phyloP scores from a whole-genome alignment of 2,797 vertebrate genomes.

The Sebastes kiyomatsui region DNA sequence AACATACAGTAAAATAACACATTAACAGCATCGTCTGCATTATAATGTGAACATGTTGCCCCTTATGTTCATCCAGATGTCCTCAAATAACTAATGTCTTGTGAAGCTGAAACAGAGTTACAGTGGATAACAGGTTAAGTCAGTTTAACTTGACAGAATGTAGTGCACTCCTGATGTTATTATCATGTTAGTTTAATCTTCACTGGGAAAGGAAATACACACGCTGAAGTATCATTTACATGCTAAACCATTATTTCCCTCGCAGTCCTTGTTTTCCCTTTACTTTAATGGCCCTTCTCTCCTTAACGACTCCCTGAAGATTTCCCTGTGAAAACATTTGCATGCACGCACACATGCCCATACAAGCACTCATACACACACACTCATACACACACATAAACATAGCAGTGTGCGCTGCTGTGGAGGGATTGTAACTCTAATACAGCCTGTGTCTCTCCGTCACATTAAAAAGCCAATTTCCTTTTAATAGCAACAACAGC shows the following conservation, averaged over 20 bases:
- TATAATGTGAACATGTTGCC: neutral
- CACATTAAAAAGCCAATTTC: slow-evolving; percentile 78
- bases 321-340: slow-evolving; percentile 46
- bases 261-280: slow-evolving; percentile 53
- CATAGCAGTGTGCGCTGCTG: neutral
- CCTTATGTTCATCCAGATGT: neutral
- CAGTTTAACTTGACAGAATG: slow-evolving; percentile 14
- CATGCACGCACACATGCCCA: slow-evolving; percentile 12
- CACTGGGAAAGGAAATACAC: slow-evolving; percentile 12
- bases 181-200: slow-evolving; percentile 37
- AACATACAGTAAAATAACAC: neutral
- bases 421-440: slow-evolving; percentile 41
- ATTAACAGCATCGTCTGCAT: neutral
- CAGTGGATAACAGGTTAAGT: neutral
- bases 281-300: slow-evolving; percentile 55
- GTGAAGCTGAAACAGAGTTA: neutral
- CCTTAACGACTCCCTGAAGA: slow-evolving; percentile 54
- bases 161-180: slow-evolving; percentile 4
- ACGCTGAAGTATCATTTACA: slow-evolving; percentile 28
- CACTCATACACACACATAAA: neutral
- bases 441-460: slow-evolving; percentile 52
- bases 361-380: neutral
- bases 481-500: slow-evolving; percentile 82
- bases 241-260: slow-evolving; percentile 35
- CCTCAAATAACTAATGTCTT: neutral